phyloP scores from a whole-genome alignment of 2,113 vertebrate species.

The Lophura nycthemera region DNA sequence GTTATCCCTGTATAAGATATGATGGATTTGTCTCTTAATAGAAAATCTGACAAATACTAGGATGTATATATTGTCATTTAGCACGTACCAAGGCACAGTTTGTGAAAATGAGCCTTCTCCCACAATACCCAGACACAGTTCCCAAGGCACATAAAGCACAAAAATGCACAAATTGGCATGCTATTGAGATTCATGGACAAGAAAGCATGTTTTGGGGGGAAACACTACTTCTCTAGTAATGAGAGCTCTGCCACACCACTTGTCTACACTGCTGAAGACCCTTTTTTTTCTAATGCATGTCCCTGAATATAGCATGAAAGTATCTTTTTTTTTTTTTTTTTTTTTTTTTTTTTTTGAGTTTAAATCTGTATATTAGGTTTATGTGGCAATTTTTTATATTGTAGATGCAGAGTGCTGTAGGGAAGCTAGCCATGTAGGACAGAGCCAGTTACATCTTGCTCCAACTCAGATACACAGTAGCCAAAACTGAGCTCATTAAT shows the following conservation, averaged over 20 bases:
- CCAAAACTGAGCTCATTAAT: too few relatives aligned
- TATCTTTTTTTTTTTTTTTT: neutral
- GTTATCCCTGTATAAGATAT: too few relatives aligned
- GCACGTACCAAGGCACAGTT: fast-evolving
- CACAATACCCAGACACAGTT: neutral
- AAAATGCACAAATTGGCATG: fast-evolving
- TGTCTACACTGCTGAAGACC: fast-evolving
- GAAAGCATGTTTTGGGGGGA: fast-evolving
- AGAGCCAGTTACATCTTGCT: too few relatives aligned
- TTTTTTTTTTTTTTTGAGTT: neutral
- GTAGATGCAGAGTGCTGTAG: too few relatives aligned
- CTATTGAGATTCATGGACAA: neutral
- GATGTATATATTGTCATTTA: fast-evolving
- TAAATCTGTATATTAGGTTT: neutral
- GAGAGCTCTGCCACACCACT: neutral
- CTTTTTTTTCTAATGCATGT: neutral
- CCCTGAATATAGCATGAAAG: neutral
- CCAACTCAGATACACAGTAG: too few relatives aligned
- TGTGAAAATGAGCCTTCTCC: neutral
- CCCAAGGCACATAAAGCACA: neutral
- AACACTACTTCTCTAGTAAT: neutral
- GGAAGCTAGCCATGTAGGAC: too few relatives aligned
- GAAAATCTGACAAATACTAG: neutral
- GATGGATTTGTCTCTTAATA: neutral
- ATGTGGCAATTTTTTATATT: too few relatives aligned